phyloP scores from a whole-genome alignment of 2,888 invertebrate genomes.

The Fragum fragum region DNA sequence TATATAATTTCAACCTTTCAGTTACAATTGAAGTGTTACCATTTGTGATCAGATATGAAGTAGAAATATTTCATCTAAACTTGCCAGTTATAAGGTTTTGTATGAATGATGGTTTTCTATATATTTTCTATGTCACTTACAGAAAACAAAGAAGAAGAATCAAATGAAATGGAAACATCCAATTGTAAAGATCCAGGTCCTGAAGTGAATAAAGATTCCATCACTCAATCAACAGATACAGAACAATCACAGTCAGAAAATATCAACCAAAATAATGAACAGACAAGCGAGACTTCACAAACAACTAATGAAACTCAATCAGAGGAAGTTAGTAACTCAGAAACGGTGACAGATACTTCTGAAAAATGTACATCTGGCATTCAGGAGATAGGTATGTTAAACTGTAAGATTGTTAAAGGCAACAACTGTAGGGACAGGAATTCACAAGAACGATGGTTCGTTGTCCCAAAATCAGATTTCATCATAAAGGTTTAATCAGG shows the following conservation, averaged over 20 bases:
- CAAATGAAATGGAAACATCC: slow-evolving; percentile 24
- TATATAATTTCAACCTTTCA: no score
- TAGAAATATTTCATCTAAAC: no score
- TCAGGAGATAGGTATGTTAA: slow-evolving; percentile 21
- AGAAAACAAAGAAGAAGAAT: slow-evolving; percentile 3
- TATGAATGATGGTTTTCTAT: no score
- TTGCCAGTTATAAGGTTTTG: no score
- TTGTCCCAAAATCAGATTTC: no score
- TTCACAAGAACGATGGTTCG: no score
- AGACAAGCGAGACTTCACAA: background rate
- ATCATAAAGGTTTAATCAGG: no score
- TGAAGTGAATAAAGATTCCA: slow-evolving; percentile 7
- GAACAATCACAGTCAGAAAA: slow-evolving; percentile 10
- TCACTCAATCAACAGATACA: background rate
- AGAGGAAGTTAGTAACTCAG: background rate
- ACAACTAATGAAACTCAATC: background rate
- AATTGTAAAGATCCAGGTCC: background rate
- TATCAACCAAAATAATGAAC: slow-evolving; percentile 4
- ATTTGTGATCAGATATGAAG: no score
- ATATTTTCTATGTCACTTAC: no score
- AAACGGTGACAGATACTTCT: background rate
- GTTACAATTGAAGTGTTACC: no score
- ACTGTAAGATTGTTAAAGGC: no score
- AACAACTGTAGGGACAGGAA: no score
- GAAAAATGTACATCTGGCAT: background rate